phyloP scores from a whole-genome alignment of 2,797 vertebrate species.

The Anguilla anguilla region DNA sequence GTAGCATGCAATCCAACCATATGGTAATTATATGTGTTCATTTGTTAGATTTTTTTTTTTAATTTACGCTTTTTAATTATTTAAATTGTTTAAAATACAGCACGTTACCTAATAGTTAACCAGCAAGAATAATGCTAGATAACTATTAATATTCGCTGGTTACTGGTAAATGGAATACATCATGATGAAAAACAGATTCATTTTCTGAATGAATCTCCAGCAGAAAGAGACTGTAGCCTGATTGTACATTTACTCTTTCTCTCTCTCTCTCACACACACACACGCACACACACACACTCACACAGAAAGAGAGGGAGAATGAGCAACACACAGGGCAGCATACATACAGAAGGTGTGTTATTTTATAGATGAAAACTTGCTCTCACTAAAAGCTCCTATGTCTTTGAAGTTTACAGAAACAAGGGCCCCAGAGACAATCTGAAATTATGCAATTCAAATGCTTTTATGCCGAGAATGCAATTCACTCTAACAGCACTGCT shows the following conservation, averaged over 20 bases:
- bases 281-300: conserved; percentile 4
- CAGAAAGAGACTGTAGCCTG: not conserved
- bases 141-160: not conserved
- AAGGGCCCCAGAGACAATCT: conserved; percentile 42
- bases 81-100: not conserved
- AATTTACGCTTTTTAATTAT: not conserved
- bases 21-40: not conserved
- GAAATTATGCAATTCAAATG: conserved; percentile 51
- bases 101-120: not conserved
- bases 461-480: conserved; percentile 38
- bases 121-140: not conserved
- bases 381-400: conserved; percentile 35
- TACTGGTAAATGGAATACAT: not conserved
- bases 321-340: conserved; percentile 21
- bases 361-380: conserved; percentile 32
- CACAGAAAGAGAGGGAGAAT: conserved; percentile 7
- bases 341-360: conserved; percentile 18
- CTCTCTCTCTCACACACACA: conserved; percentile 20
- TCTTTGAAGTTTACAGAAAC: conserved; percentile 46
- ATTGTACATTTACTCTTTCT: not conserved
- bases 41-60: not conserved
- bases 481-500: conserved; percentile 40
- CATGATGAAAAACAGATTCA: not conserved
- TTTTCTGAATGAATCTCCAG: not conserved
- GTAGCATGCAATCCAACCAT: not conserved